Evolutionary conservation across 64 coral and sea anemone species (phyloP).

Genomic region (Anthopleura sola): DNA sequence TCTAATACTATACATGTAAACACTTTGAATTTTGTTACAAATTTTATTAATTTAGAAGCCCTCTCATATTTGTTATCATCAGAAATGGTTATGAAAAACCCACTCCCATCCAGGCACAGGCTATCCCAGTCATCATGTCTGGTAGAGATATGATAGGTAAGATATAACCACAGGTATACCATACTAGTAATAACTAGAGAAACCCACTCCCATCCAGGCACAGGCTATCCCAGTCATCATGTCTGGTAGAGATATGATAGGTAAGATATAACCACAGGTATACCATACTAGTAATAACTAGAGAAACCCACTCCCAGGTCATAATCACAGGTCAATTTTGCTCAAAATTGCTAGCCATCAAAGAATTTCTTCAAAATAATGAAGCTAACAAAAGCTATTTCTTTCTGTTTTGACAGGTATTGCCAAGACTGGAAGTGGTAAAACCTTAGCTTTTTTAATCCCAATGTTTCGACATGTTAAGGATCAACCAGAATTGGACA

Average conservation of each 20-base stretch:
- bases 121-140: constrained; percentile 89
- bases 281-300: too few species aligned
- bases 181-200: too few species aligned
- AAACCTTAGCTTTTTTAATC: constrained; percentile 94
- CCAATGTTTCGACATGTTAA: constrained; percentile 97
- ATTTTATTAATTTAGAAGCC: background rate
- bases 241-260: constrained; percentile 98
- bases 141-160: constrained; percentile 98
- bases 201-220: constrained; percentile 97
- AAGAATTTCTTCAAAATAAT: too few species aligned
- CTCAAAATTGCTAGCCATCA: too few species aligned
- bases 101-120: constrained; percentile 96
- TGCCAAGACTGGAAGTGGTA: constrained; percentile 97
- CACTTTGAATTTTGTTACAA: background rate
- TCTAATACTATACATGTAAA: too few species aligned
- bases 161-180: background rate
- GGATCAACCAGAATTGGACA: constrained; percentile 80
- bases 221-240: constrained; percentile 92
- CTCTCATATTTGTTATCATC: background rate
- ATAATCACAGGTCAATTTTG: too few species aligned
- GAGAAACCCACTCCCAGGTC: too few species aligned
- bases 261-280: constrained; percentile 27
- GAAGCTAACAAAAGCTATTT: background rate
- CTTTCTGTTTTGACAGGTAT: constrained; percentile 50
- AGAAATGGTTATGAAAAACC: constrained; percentile 95